Base-by-base conservation (phyloP, 2,888 invertebrate species). In the Drosophila kambysellisi region DNA sequence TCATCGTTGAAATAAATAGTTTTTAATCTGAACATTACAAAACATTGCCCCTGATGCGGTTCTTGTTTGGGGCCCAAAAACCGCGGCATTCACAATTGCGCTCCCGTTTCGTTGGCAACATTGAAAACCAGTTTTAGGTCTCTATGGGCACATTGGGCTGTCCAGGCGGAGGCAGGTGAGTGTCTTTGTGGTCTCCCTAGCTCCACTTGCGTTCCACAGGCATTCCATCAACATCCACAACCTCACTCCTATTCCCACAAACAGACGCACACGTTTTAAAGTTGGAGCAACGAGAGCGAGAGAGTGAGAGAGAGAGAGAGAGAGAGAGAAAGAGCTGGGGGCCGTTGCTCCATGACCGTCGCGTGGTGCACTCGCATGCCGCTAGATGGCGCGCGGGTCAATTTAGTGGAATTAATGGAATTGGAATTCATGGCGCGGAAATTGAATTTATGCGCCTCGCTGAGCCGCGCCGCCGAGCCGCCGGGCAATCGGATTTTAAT, bases 381-480 rank as follows among this genome's bases (percentile, higher is more conserved):
- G 92, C 91, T 91, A 86, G 81, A 72, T 76, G 86, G 79, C 81
- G 79, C 81, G 79, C 82, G 81, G 92, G 91, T 93, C 92, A 93
- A 93, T 93, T 91, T 92, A 91, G 92, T 92, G 93, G 93, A 93
- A 93, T 91, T 93, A 93, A 93, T 93, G 92, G 92, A 92, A 92
- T 89, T 91, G 91, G 90, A 92, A 92, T 93, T 92, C 92, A 93
- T 93, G 93, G 91, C 87, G 91, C 92, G 92, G 93, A 93, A 93
- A 93, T 88, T 76, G 85, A 91, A 91, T 91, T 90, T 91, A 91
- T 91, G 83, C 79, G 81, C 71, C 76, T 80, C 79, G 83, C 72
- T 79, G 80, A 75, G 74, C 82, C 78, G 69, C 70, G 75, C 69
- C 81, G 77, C 54, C 64, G 60, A 52, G 70, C 69, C 63, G 82